Percentiles rank a stretch among this genome's conserved stretches.
Conservation (phyloP, 2,113 vertebrate genomes). For the Ceyx cyanopectus region DNA sequence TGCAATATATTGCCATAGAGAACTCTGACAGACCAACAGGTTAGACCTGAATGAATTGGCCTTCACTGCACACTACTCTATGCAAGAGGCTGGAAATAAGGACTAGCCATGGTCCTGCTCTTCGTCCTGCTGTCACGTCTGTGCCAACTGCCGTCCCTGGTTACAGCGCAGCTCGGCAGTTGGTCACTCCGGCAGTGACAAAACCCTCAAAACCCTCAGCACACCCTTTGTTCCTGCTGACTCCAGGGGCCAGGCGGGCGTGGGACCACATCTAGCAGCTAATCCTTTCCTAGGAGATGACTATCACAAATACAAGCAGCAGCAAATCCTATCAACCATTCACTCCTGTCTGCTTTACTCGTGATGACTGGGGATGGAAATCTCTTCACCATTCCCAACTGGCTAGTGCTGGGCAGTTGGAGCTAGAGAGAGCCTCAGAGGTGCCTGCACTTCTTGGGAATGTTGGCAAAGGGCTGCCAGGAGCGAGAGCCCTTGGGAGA, state of each 20-base stretch:
- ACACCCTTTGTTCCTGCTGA: background rate
- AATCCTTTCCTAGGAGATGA: slow-evolving; percentile 37
- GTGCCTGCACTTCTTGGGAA: background rate
- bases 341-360: background rate
- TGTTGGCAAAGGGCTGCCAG: background rate
- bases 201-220: background rate
- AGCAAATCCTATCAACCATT: background rate
- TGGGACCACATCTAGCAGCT: background rate
- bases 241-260: background rate
- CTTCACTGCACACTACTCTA: background rate
- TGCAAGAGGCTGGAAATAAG: background rate
- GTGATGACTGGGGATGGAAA: background rate
- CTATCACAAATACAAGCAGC: background rate
- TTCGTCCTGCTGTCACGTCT: background rate
- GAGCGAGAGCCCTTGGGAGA: background rate
- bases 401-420: rapidly evolving
- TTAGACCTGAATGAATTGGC: rapidly evolving
- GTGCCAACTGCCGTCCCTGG: background rate
- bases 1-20: background rate
- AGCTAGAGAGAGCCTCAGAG: background rate
- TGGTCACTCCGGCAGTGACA: rapidly evolving
- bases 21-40: background rate
- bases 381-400: background rate
- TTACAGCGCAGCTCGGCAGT: background rate
- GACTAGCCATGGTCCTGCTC: rapidly evolving